phyloP scores from a whole-genome alignment of 1,140 invertebrate species.

The Cydia fagiglandana region DNA sequence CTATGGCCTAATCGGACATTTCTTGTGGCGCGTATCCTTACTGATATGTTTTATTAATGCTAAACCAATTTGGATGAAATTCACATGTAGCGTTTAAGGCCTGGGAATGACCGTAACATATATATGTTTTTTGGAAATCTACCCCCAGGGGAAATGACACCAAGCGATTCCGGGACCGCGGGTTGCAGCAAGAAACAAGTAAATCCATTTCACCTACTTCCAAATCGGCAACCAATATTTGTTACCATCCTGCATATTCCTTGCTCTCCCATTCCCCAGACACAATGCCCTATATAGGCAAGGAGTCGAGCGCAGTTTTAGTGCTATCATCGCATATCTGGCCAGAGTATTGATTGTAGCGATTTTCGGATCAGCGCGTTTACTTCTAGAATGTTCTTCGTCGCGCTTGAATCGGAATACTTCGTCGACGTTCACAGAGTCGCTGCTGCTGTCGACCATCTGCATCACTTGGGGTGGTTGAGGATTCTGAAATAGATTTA shows the following conservation, averaged over 20 bases:
- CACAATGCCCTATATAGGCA: conserved; percentile 83
- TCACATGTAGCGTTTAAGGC: too few relatives aligned
- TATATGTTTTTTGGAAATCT: too few relatives aligned
- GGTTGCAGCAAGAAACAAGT: not conserved
- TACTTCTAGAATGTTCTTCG: conserved; percentile 35
- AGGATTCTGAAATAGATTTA: conserved; percentile 49
- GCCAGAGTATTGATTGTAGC: conserved; percentile 80
- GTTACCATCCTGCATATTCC: conserved; percentile 71
- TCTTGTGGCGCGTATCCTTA: too few relatives aligned
- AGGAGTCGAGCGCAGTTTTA: conserved; percentile 69
- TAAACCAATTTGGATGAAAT: too few relatives aligned
- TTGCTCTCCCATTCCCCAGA: conserved; percentile 82
- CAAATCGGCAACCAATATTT: conserved; percentile 85
- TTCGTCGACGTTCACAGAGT: conserved; percentile 71
- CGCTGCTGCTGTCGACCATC: conserved; percentile 61
- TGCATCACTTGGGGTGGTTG: conserved; percentile 69
- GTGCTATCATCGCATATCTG: conserved; percentile 79
- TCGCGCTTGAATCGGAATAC: conserved; percentile 64
- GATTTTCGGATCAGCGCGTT: conserved; percentile 36
- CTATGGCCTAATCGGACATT: too few relatives aligned
- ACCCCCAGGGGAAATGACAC: too few relatives aligned
- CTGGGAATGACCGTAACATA: too few relatives aligned
- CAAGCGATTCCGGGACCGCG: too few relatives aligned
- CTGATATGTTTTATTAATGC: too few relatives aligned
- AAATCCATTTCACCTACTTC: conserved; percentile 80